Base-by-base conservation (phyloP, 2,888 invertebrate genomes). In the Drosophila picticornis region DNA sequence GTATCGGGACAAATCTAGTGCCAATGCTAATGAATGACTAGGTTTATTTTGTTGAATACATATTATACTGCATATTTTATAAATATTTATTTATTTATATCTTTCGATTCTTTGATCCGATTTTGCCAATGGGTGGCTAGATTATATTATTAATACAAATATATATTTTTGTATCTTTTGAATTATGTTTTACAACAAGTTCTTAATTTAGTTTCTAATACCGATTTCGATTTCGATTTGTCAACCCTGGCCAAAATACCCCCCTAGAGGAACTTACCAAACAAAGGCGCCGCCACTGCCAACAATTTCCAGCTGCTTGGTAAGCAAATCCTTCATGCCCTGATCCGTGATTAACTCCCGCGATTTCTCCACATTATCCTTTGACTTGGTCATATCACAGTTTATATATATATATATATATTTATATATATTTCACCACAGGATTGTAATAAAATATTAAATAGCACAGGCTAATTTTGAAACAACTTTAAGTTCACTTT, bases 201-300 rank as follows among this genome's bases (percentile, higher is more conserved):
- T 34, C 16, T 34, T 4, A 34, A 36, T 36, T 19, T 36, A 1
- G 36, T 19, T 36, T 19, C 16, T 36, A 36, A 36, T 36, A 36
- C n/a, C n/a, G 40, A 40, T 40, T n/a, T n/a, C n/a, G 40, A 40
- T n/a, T 40, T 36, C 16, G n/a, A 4, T 40, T 40, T 40, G 40
- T 10, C n/a, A 10, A n/a, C n/a, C 2, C 40, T 46, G 22, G 11
- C 4, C 13, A 46, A 25, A n/a, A 32, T 16, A 9, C 1, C 38
- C 13, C 31, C 27, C 10, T 27, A 27, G 9, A 1, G 4, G 27
- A n/a, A 75, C 60, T 53, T 91, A 93, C 93, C 93, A 93, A 50
- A 93, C 93, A 88, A 92, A 93, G 57, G 87, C 87, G 29, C 93
- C 93, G n/a, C 93, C 93, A 63, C 84, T 91, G 57, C 93, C 93